phyloP scores from a whole-genome alignment of 2,888 invertebrate genomes.

The Bellardia bayeri region DNA sequence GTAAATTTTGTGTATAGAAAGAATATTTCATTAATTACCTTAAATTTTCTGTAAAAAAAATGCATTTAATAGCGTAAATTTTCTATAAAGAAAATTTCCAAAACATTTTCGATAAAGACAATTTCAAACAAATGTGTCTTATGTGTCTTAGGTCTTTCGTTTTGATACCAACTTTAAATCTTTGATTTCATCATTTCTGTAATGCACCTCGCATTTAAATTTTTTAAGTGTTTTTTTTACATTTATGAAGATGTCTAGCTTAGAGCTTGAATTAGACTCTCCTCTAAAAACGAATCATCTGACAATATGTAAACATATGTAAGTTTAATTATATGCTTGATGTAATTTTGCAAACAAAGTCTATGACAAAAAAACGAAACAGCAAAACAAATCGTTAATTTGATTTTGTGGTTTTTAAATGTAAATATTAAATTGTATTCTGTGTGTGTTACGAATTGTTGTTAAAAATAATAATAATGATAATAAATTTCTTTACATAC shows the following conservation, averaged over 20 bases:
- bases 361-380: not conserved
- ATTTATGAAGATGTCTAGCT: conserved; percentile 59
- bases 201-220: not conserved
- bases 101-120: too few relatives aligned
- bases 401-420: conserved; percentile 67
- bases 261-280: conserved; percentile 40
- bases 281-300: conserved; percentile 36
- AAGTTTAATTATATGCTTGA: conserved; percentile 70
- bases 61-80: too few relatives aligned
- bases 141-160: too few relatives aligned
- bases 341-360: conserved; percentile 59
- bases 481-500: conserved; percentile 61
- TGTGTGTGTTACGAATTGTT: conserved; percentile 64
- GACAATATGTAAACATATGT: conserved; percentile 59
- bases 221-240: not conserved
- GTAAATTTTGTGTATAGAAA: too few relatives aligned
- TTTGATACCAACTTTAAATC: too few relatives aligned
- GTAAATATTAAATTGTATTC: conserved; percentile 43
- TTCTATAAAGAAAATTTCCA: too few relatives aligned
- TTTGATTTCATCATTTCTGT: not conserved
- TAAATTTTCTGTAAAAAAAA: too few relatives aligned
- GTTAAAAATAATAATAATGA: conserved; percentile 65
- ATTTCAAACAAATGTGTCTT: too few relatives aligned
- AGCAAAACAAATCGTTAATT: conserved; percentile 65
- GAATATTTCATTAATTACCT: too few relatives aligned